These are phyloP conservation scores for Chaenocephalus aceratus DNA, from an alignment of 2,113 vertebrate genomes.

Conservation along the genomic window DNA sequence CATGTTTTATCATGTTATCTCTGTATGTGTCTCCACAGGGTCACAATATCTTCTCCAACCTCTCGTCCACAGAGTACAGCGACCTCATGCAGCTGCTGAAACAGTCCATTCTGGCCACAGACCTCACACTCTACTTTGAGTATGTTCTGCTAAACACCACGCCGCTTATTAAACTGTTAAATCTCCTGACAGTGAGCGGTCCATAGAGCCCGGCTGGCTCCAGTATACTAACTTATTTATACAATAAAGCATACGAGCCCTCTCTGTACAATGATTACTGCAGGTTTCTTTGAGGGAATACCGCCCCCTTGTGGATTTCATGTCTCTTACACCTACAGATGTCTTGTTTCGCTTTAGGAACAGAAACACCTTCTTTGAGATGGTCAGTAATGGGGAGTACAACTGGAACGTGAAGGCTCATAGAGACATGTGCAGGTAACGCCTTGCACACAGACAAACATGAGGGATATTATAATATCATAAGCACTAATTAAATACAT, in stretches of 20 bases:
- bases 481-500: slow-evolving; percentile 27
- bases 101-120: slow-evolving; percentile 97
- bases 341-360: slow-evolving; percentile 84
- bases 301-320: slow-evolving; percentile 75
- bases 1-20: slow-evolving; percentile 15
- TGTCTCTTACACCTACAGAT: slow-evolving; percentile 31
- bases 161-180: slow-evolving; percentile 27
- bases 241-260: slow-evolving; percentile 17
- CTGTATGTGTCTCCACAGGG: slow-evolving; percentile 84
- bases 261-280: background rate
- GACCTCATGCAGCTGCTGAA: slow-evolving; percentile 99
- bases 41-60: slow-evolving; percentile 99
- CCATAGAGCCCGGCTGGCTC: slow-evolving; percentile 5
- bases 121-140: slow-evolving; percentile 99
- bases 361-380: slow-evolving; percentile 95
- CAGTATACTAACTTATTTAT: slow-evolving; percentile 8
- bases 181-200: background rate
- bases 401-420: slow-evolving; percentile 95
- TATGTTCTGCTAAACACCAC: slow-evolving; percentile 82
- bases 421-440: slow-evolving; percentile 95
- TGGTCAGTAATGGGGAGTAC: slow-evolving; percentile 94
- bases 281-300: slow-evolving; percentile 59
- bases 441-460: background rate
- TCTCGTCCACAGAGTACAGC: slow-evolving; percentile 96
- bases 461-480: background rate